Evolutionary conservation across 30 jellyfish, hydroid and myxozoan species (phyloP), one percentile per base, ranked within the genome.

Genomic region (Nemopilema nomurai): DNA sequence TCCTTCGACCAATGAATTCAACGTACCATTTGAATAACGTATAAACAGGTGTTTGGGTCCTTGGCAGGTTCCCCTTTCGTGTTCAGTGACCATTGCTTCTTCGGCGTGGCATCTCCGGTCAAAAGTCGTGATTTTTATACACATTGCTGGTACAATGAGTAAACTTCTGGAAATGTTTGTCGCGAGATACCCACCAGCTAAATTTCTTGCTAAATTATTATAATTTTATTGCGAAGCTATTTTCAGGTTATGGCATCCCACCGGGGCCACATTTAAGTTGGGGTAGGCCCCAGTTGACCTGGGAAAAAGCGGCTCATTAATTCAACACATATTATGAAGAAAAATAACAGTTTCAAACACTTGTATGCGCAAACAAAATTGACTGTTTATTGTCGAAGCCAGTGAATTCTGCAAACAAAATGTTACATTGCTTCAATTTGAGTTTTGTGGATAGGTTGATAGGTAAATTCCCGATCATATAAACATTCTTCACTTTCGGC

Each of bases 1-100:
- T 41, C 57, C 57, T 41, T 41, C 57, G 57, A 41, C 57, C 57
- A 41, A 41, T 41, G 57, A 41, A 41, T 3, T 6, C 83, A 31
- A 0, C 83, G 83, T 73, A 73, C 28, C 30, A 69, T 67, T 62
- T 79, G 79, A 79, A 23, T 51, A 18, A 64, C 23, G 23, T 33
- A 66, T 79, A 67, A 68, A 66, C 89, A 79, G 89, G 89, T 79
- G 27, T 25, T 28, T n/a, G 64, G 19, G 31, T 71, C 16, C 23
- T 6, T 26, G 26, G 66, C 89, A 27, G 89, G 89, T 79, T 50
- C 21, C 63, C 9, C 89, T 67, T 79, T 79, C 89, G 65, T 32
- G 79, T 64, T 79, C 89, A 79, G 53, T 79, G 89, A 51, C 19
- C 50, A 71, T 62, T 29, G 49, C 64, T 24, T 20, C 72, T 28